A percentile compares a stretch with the other conserved stretches of the same genome.
Evolutionary conservation across 2,797 vertebrate species (phyloP).

Genomic region (Prunella strophiata): DNA sequence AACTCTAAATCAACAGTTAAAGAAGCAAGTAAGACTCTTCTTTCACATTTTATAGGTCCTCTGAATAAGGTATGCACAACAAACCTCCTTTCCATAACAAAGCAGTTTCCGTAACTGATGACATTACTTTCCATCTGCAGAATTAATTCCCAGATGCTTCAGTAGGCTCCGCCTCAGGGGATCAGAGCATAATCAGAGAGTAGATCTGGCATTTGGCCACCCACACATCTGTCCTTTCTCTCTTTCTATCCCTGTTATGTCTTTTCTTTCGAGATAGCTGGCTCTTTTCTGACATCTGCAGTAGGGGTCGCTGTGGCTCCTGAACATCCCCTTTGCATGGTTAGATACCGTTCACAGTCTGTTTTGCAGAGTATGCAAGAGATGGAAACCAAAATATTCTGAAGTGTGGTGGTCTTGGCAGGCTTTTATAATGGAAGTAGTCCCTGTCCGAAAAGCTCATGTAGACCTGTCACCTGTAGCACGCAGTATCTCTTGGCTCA

Average conservation of each 20-base stretch:
- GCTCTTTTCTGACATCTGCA: not conserved
- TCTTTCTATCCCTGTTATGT: not conserved
- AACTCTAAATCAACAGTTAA: constrained; percentile 71
- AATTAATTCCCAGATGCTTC: not conserved
- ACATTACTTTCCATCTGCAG: not conserved
- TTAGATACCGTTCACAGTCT: not conserved
- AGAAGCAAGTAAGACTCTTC: not conserved
- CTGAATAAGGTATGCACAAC: not conserved
- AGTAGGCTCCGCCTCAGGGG: not conserved
- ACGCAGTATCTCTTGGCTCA: not conserved
- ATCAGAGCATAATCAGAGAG: not conserved
- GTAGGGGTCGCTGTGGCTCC: not conserved
- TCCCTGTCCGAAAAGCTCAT: not conserved
- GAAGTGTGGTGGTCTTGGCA: not conserved
- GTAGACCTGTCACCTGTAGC: not conserved
- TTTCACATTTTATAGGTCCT: not conserved
- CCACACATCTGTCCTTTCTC: not conserved
- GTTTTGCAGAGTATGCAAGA: not conserved
- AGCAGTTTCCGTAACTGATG: not conserved
- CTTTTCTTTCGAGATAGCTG: not conserved
- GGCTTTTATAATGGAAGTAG: fast-evolving
- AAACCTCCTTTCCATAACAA: not conserved
- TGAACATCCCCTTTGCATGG: not conserved
- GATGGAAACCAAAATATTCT: not conserved
- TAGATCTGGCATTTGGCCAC: not conserved